These are phyloP conservation scores for Meta bourneti DNA, from an alignment of 2,888 invertebrate genomes.

Conservation along the genomic window DNA sequence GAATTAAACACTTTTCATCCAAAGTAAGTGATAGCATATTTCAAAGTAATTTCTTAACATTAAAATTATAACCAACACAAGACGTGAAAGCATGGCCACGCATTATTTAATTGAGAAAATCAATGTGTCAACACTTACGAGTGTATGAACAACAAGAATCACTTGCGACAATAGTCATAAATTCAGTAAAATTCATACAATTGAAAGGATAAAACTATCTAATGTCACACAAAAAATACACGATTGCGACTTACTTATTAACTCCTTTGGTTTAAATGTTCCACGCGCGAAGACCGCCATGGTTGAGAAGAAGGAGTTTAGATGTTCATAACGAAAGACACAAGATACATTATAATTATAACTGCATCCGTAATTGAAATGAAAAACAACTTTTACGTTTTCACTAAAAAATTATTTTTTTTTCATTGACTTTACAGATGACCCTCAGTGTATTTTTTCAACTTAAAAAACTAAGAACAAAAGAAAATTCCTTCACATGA, in stretches of 20 bases:
- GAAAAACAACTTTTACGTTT: too few relatives aligned
- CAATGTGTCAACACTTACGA: background rate
- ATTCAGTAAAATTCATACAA: background rate
- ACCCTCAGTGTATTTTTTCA: too few relatives aligned
- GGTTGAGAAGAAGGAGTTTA: constrained; percentile 3
- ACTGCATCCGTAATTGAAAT: too few relatives aligned
- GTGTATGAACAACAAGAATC: background rate
- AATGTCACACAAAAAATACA: background rate
- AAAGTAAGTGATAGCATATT: too few relatives aligned
- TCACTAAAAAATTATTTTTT: too few relatives aligned
- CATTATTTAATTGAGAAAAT: background rate
- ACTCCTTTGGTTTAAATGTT: constrained; percentile 56
- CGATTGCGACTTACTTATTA: constrained; percentile 43
- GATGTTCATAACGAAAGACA: background rate
- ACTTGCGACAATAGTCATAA: background rate
- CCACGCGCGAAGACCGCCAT: constrained; percentile 73
- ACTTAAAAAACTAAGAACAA: too few relatives aligned
- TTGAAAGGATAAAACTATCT: background rate
- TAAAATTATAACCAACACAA: background rate
- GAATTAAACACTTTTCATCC: too few relatives aligned
- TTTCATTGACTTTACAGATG: too few relatives aligned
- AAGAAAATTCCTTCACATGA: too few relatives aligned
- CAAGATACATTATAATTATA: too few relatives aligned
- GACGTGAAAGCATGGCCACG: background rate
- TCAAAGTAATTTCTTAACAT: too few relatives aligned